These are phyloP conservation scores for Vanacampus margaritifer DNA, from an alignment of 2,113 vertebrate species.

Conservation along the genomic window DNA sequence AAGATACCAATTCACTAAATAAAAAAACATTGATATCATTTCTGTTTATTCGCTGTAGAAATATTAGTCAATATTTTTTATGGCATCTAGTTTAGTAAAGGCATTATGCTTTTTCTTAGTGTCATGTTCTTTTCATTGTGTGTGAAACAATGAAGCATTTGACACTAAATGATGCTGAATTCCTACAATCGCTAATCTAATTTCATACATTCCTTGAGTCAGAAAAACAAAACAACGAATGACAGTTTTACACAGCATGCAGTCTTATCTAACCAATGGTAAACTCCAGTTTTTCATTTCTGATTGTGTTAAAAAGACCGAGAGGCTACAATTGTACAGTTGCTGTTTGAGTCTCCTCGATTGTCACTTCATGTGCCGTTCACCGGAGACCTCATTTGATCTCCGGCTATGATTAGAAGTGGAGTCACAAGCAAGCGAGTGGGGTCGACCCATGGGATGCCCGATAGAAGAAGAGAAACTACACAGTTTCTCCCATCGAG, in stretches of 20 bases:
- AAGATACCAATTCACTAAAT: background rate
- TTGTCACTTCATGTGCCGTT: background rate
- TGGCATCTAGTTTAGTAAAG: too few relatives aligned
- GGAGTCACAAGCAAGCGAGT: constrained; percentile 38
- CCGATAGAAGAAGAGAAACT: constrained; percentile 59
- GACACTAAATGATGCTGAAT: background rate
- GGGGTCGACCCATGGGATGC: constrained; percentile 43
- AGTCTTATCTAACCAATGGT: background rate
- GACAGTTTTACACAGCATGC: constrained; percentile 1
- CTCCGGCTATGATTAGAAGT: constrained; percentile 27
- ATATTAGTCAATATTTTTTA: too few relatives aligned
- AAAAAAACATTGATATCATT: background rate
- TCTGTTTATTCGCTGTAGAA: background rate
- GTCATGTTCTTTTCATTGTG: background rate
- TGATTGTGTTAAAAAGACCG: background rate
- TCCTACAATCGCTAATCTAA: constrained; percentile 11
- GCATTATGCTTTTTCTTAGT: background rate
- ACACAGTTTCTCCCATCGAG: constrained; percentile 42
- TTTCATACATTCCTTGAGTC: constrained; percentile 18
- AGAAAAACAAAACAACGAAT: constrained; percentile 11
- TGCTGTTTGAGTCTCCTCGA: background rate
- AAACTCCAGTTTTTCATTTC: background rate
- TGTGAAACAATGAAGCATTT: constrained; percentile 10
- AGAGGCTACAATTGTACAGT: too few relatives aligned
- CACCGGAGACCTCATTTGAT: background rate